Percentiles rank a stretch among this genome's conserved stretches.
Evolutionary conservation across 2,888 invertebrate genomes (phyloP).

Genomic region (Neelides folsomi): DNA sequence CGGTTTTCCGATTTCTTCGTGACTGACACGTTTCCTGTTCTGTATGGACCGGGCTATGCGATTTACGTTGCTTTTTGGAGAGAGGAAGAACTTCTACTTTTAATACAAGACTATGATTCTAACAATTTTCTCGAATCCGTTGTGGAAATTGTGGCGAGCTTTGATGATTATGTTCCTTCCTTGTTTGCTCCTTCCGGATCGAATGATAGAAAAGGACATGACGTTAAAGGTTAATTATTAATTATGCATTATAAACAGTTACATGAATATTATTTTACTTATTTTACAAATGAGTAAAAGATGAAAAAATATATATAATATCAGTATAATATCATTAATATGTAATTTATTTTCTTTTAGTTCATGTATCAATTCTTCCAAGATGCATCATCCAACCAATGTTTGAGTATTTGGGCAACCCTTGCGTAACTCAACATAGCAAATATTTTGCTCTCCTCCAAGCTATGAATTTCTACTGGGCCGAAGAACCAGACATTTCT

Average conservation of each 20-base stretch:
- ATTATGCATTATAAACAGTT: background rate
- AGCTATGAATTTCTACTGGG: constrained; percentile 27
- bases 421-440: constrained; percentile 15
- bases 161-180: constrained; percentile 26
- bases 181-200: constrained; percentile 26
- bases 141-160: constrained; percentile 23
- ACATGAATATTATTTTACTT: too few species aligned
- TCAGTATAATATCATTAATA: too few species aligned
- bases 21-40: constrained; percentile 16
- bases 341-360: too few species aligned
- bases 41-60: constrained; percentile 24
- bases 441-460: constrained; percentile 31
- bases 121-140: constrained; percentile 18
- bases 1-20: constrained; percentile 27
- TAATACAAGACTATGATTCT: constrained; percentile 13
- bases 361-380: constrained; percentile 27
- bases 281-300: too few species aligned
- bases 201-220: constrained; percentile 20
- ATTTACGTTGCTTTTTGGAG: constrained; percentile 26
- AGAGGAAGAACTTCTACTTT: constrained; percentile 26
- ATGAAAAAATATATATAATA: too few species aligned
- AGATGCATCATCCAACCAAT: constrained; percentile 21
- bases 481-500: constrained; percentile 21
- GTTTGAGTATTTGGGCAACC: constrained; percentile 20
- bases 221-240: constrained; percentile 20